Evolutionary conservation across 1,140 invertebrate species (phyloP), one percentile per base, ranked within the genome.

Genomic region (Macrobrachium rosenbergii): DNA sequence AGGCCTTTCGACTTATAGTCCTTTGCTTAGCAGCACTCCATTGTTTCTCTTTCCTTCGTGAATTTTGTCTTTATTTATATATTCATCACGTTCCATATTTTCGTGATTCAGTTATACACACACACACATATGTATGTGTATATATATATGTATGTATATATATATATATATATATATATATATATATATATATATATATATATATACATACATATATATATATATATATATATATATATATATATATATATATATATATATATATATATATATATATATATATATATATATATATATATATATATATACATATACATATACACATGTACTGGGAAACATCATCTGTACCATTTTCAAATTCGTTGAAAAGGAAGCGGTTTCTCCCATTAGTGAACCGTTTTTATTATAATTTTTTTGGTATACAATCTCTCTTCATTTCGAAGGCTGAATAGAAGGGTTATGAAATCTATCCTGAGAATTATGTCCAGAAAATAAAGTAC

Each of bases 191-290:
- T 67, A 67, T 67, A 67, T 67, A 67, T 67, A 67, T 67, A 67
- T 67, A 67, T 67, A 67, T 67, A 6, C 12, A 67, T 67, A 67
- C 12, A 14, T 67, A 67, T 67, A 67, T 67, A 67, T 67, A 67
- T 67, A 67, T 67, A 14, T 67, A 67, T 67, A 67, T 67, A 67
- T 67, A 67, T 67, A 67, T 67, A 67, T 67, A 67, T 67, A 67
- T 23, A 67, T 67, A 67, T 67, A 67, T 67, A 67, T 67, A 67
- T 67, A 5, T 67, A 67, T 67, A 23, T 67, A 67, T 67, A 23
- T 67, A 67, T 67, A 23, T 67, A 67, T 67, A 6, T 67, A 67
- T 67, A 23, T 67, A 14, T 67, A 67, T 67, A 67, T 67, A 67
- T 67, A 67, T 67, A 67, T 67, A 6, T 67, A 67, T 67, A 67